Percentiles rank a stretch among this genome's conserved stretches.
Conservation (phyloP, 2,888 invertebrate species). For the Dexiosoma caninum region DNA sequence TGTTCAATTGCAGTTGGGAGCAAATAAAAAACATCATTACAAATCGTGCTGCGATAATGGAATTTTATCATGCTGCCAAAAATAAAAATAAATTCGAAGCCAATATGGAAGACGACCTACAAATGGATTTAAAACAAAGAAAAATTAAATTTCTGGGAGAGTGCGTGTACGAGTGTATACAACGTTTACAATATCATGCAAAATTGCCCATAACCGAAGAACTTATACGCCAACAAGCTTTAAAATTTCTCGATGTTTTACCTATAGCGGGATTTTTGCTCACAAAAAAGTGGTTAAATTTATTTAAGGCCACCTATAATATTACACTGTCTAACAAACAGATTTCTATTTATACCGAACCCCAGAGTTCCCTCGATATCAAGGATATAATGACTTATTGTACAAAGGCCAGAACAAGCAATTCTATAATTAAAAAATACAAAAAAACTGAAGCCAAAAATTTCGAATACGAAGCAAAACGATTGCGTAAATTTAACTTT, state of each 20-base stretch:
- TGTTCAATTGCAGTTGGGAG: conserved; percentile 75
- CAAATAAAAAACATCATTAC: conserved; percentile 74
- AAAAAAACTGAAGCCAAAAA: conserved; percentile 65
- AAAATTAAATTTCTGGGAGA: conserved; percentile 73
- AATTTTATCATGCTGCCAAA: conserved; percentile 71
- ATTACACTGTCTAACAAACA: conserved; percentile 72
- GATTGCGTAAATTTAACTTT: conserved; percentile 73
- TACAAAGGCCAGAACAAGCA: conserved; percentile 30
- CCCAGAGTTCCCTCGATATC: conserved; percentile 70
- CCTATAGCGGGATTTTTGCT: conserved; percentile 70
- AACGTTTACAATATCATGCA: conserved; percentile 72
- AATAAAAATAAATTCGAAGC: conserved; percentile 52
- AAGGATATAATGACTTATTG: conserved; percentile 74
- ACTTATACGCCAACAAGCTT: conserved; percentile 69
- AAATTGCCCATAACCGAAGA: conserved; percentile 71
- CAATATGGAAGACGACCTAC: conserved; percentile 10
- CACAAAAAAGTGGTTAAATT: conserved; percentile 72
- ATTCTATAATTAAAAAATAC: conserved; percentile 12
- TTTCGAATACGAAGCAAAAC: conserved; percentile 68
- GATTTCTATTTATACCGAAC: conserved; percentile 69
- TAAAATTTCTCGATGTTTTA: conserved; percentile 71
- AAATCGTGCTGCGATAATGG: conserved; percentile 72
- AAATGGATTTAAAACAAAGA: conserved; percentile 67
- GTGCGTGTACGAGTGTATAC: conserved; percentile 74
- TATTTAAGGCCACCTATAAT: conserved; percentile 72